Percentiles rank a stretch among this genome's conserved stretches.
Conservation (phyloP, 1,140 invertebrate species). For the Drosophila obscura region DNA sequence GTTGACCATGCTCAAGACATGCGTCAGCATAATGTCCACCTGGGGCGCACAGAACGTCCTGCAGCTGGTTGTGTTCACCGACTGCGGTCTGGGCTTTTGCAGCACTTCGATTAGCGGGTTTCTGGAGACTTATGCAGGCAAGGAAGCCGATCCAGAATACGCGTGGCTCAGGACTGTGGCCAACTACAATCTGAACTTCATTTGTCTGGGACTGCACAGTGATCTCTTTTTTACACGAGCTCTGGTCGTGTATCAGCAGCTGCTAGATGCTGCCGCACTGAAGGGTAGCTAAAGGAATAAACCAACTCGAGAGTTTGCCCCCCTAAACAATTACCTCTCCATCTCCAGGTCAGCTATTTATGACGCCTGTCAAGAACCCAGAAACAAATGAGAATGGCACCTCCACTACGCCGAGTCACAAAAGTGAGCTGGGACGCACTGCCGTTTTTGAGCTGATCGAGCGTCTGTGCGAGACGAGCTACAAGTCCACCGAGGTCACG, state of each 20-base stretch:
- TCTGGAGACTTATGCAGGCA: conserved; percentile 49
- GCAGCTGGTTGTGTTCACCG: conserved; percentile 77
- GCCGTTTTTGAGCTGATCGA: conserved; percentile 88
- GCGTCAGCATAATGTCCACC: conserved; percentile 64
- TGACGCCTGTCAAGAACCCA: conserved; percentile 54
- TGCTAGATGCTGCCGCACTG: conserved; percentile 61
- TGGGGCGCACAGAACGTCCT: conserved; percentile 78
- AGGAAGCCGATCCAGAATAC: conserved; percentile 75
- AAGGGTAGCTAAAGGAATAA: conserved; percentile 47
- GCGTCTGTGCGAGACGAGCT: conserved; percentile 91
- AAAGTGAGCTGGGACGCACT: conserved; percentile 76
- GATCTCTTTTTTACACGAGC: conserved; percentile 84
- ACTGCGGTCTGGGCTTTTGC: conserved; percentile 79
- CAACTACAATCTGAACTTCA: conserved; percentile 90
- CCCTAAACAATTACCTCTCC: too few relatives aligned
- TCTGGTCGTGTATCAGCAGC: conserved; percentile 65
- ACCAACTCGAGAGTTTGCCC: not conserved
- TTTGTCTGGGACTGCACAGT: conserved; percentile 87
- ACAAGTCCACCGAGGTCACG: conserved; percentile 89
- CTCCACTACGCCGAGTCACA: conserved; percentile 80
- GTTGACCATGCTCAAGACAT: conserved; percentile 66
- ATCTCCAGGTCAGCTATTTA: conserved; percentile 66
- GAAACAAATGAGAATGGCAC: conserved; percentile 28
- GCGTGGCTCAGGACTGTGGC: conserved; percentile 90
- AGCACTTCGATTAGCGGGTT: conserved; percentile 64